A percentile compares a stretch with the other conserved stretches of the same genome.
Evolutionary conservation across 2,888 invertebrate species (phyloP).

Genomic region (Diadromus collaris): DNA sequence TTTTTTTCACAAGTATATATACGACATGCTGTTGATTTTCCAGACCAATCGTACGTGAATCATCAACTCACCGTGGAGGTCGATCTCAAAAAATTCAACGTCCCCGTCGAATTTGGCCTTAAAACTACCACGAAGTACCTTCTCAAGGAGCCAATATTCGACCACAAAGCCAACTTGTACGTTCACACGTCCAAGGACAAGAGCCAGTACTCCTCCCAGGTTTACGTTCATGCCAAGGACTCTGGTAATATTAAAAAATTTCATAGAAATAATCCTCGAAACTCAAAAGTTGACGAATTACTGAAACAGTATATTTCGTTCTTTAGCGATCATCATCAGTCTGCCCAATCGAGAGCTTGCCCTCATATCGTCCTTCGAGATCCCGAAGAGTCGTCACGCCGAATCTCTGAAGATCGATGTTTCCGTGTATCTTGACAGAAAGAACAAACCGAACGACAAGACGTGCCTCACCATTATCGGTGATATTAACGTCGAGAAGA

Average conservation of each 20-base stretch:
- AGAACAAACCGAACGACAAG: constrained; percentile 86
- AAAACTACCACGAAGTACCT: constrained; percentile 83
- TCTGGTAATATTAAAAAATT: constrained; percentile 80
- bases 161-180: constrained; percentile 87
- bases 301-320: neutral
- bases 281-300: neutral
- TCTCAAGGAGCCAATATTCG: constrained; percentile 82
- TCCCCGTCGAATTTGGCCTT: constrained; percentile 88
- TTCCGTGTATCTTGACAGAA: constrained; percentile 87
- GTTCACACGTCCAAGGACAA: constrained; percentile 85
- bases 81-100: constrained; percentile 88
- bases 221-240: constrained; percentile 84
- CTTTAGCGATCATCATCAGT: constrained; percentile 83
- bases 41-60: constrained; percentile 82
- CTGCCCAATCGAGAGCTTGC: constrained; percentile 87
- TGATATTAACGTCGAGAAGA: constrained; percentile 81
- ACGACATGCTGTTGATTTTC: constrained; percentile 24
- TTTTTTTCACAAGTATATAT: neutral
- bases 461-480: constrained; percentile 82
- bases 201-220: constrained; percentile 86
- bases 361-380: constrained; percentile 81
- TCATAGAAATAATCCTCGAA: constrained; percentile 62
- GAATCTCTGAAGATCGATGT: constrained; percentile 85
- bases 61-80: constrained; percentile 85
- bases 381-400: constrained; percentile 74